Base-by-base conservation (phyloP, 2,888 invertebrate genomes). In the Macrosiphum euphorbiae region DNA sequence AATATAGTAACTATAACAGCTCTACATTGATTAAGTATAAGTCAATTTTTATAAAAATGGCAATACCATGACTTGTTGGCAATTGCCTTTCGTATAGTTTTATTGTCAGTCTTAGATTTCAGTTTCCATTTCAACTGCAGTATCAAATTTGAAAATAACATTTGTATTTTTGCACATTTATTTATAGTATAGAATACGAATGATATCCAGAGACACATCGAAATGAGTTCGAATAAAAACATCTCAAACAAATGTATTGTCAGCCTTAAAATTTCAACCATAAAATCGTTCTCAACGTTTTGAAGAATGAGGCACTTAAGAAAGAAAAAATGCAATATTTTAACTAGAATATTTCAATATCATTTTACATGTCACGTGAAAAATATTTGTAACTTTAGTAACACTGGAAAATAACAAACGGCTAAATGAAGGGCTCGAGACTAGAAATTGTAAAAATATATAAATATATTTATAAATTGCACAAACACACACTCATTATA, bases 141-240 rank as follows among this genome's bases (percentile, higher is more conserved):
- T 55, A 88, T 88, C 78, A 78, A 78, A 89, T 61, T 89, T 89
- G 1, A 89, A 58, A 11, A 24, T 11, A 28, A 55, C 35, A 35
- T 78, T 90, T 78, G 50, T 90, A 78, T 78, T 35, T 78, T 50
- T 58, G 16, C 4, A 52, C n/a, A 84, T n/a, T 16, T 44, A 35
- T 90, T 20, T 52, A 52, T 55, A 16, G n/a, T 58, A 47, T 86
- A 58, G 28, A 86, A 86, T 86, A 58, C 7, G n/a, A 87, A 92
- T 86, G n/a, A 86, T 47, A 87, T 47, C 47, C 35, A 35, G 35
- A 35, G 50, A 61, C 86, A 58, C 26, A 47, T 44, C 58, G 58
- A 91, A 91, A 85, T 55, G 55, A 85, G 55, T 85, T 91, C n/a
- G 41, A 84, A 85, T 85, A 85, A 58, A 86, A 91, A 47, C 86